phyloP scores from a whole-genome alignment of 30 jellyfish, hydroid and myxozoan genomes.

The Chironex yamaguchii region DNA sequence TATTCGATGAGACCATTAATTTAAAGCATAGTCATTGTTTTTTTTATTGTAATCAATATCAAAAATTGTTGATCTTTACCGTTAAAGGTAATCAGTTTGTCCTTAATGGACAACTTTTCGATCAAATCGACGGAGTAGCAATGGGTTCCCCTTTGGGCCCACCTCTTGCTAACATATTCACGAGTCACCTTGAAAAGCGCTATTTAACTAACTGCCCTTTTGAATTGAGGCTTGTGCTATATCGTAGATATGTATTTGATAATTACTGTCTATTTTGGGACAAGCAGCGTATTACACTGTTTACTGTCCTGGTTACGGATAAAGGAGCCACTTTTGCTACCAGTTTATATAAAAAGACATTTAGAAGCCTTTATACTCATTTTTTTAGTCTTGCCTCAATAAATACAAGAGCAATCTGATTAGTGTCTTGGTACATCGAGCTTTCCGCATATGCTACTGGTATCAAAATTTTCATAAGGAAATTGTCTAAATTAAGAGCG shows the following conservation, averaged over 20 bases:
- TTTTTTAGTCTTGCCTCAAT: constrained; percentile 1
- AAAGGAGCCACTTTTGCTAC: neutral
- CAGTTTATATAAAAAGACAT: constrained; percentile 11
- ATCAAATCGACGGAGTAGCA: constrained; percentile 66
- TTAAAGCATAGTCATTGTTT: neutral
- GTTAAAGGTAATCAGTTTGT: constrained; percentile 16
- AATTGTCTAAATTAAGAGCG: neutral
- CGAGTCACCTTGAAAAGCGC: constrained; percentile 40
- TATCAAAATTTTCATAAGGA: constrained; percentile 22
- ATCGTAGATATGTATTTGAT: constrained; percentile 60
- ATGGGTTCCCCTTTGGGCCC: constrained; percentile 74
- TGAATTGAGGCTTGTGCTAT: constrained; percentile 30
- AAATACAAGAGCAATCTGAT: neutral
- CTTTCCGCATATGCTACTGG: neutral
- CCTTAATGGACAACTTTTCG: constrained; percentile 17
- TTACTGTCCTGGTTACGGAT: constrained; percentile 1
- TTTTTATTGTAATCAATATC: constrained; percentile 7
- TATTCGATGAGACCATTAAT: neutral
- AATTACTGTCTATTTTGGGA: constrained; percentile 9
- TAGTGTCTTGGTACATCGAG: neutral
- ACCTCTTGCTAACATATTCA: no score
- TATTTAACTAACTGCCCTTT: constrained; percentile 15
- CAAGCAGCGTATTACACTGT: constrained; percentile 1
- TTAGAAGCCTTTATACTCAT: constrained; percentile 10
- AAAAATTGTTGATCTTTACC: constrained; percentile 9